These are phyloP conservation scores for Hypsibius dujardini DNA, from an alignment of 1,140 invertebrate genomes.

Conservation along the genomic window DNA sequence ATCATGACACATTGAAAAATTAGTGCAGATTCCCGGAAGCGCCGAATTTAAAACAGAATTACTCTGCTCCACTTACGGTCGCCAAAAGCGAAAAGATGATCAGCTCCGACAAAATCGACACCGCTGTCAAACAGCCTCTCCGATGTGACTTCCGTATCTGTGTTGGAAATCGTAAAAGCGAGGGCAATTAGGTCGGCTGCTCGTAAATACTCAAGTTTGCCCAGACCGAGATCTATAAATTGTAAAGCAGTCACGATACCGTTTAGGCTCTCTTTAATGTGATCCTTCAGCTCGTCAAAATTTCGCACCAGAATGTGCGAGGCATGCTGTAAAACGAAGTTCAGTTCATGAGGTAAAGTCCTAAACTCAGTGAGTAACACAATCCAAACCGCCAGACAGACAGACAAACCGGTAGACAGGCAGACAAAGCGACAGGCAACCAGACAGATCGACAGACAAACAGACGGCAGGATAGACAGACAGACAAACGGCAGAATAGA, in stretches of 20 bases:
- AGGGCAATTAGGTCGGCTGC: background rate
- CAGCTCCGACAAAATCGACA: background rate
- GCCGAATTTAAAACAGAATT: too few relatives aligned
- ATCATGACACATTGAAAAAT: too few relatives aligned
- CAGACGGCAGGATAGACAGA: too few relatives aligned
- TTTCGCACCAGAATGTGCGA: background rate
- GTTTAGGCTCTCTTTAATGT: background rate
- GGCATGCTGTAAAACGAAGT: background rate
- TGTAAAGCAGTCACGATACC: background rate
- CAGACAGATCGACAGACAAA: too few relatives aligned
- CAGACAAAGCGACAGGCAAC: too few relatives aligned
- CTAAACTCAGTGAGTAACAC: too few relatives aligned
- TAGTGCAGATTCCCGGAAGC: too few relatives aligned
- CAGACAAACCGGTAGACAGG: too few relatives aligned
- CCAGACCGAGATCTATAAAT: background rate
- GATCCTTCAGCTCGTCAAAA: background rate
- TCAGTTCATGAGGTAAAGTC: too few relatives aligned
- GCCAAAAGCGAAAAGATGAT: background rate
- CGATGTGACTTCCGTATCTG: background rate
- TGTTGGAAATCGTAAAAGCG: background rate
- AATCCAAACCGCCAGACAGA: too few relatives aligned
- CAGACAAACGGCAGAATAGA: too few relatives aligned
- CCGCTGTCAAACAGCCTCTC: background rate
- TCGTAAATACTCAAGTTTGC: background rate
- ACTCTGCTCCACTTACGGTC: background rate